Conservation (phyloP, 2,797 vertebrate genomes). For the Odontamblyopus rebecca region DNA sequence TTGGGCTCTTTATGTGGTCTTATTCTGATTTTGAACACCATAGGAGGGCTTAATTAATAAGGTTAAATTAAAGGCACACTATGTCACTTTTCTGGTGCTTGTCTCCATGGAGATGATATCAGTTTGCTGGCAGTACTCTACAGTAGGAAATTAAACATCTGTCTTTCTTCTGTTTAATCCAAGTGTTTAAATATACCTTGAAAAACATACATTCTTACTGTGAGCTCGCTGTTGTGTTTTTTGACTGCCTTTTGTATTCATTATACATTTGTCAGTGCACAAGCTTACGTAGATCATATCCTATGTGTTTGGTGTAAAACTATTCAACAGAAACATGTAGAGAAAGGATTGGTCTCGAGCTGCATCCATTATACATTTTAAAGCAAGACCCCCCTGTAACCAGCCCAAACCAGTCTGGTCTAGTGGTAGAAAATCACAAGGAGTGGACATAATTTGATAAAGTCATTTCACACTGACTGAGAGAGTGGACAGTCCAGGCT, state of each 20-base stretch:
- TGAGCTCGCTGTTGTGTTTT: background rate
- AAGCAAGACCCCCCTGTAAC: slow-evolving; percentile 50
- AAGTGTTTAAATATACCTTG: too few relatives aligned
- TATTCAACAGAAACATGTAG: slow-evolving; percentile 51
- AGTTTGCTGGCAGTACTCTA: too few relatives aligned
- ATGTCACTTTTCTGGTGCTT: too few relatives aligned
- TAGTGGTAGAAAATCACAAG: slow-evolving; percentile 48
- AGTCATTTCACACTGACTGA: slow-evolving; percentile 62
- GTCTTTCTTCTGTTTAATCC: too few relatives aligned
- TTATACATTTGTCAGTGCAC: slow-evolving; percentile 40
- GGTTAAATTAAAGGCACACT: too few relatives aligned
- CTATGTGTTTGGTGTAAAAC: slow-evolving; percentile 56
- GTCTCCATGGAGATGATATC: too few relatives aligned
- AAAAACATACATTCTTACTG: too few relatives aligned
- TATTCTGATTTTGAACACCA: too few relatives aligned
- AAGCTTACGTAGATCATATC: slow-evolving; percentile 51
- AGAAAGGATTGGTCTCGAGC: slow-evolving; percentile 26
- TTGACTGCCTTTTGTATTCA: background rate
- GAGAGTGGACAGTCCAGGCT: slow-evolving; percentile 43
- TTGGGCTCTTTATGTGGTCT: too few relatives aligned
- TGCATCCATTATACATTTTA: slow-evolving; percentile 51
- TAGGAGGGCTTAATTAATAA: too few relatives aligned
- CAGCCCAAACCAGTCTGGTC: slow-evolving; percentile 47
- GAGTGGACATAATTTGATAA: slow-evolving; percentile 62
- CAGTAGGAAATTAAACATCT: too few relatives aligned